Conservation (phyloP, 1,140 invertebrate species). For the Panulirus ornatus region DNA sequence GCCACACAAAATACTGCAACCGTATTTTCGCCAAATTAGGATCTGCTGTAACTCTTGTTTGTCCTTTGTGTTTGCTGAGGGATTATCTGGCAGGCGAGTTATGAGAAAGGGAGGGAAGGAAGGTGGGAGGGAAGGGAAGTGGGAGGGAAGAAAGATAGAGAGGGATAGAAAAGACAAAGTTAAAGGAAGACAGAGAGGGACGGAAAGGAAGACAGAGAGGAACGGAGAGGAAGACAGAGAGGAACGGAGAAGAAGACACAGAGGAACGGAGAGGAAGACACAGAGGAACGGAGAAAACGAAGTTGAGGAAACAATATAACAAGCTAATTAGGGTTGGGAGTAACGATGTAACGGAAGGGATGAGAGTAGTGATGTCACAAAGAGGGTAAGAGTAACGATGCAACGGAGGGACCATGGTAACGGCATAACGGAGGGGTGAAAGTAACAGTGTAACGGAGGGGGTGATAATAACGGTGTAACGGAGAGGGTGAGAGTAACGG, state of each 20-base stretch:
- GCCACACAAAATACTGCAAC: neutral
- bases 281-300: neutral
- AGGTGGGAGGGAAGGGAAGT: neutral
- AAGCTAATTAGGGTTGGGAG: neutral
- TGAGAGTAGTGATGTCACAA: neutral
- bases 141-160: neutral
- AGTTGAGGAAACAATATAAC: neutral
- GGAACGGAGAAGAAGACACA: neutral
- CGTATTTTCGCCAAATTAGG: neutral
- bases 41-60: slow-evolving; percentile 1
- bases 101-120: neutral
- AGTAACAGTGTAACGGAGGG: neutral
- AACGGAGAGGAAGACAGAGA: slow-evolving; percentile 1
- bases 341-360: neutral
- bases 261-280: neutral
- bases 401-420: too few species aligned
- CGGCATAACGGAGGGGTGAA: neutral
- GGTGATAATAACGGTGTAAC: neutral
- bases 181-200: neutral
- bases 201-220: neutral
- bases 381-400: neutral
- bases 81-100: neutral
- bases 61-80: neutral
- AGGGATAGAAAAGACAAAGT: neutral
- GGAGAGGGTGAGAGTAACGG: neutral